A percentile compares a stretch with the other conserved stretches of the same genome.
Conservation (phyloP, 2,797 vertebrate genomes). For the Picus viridis region DNA sequence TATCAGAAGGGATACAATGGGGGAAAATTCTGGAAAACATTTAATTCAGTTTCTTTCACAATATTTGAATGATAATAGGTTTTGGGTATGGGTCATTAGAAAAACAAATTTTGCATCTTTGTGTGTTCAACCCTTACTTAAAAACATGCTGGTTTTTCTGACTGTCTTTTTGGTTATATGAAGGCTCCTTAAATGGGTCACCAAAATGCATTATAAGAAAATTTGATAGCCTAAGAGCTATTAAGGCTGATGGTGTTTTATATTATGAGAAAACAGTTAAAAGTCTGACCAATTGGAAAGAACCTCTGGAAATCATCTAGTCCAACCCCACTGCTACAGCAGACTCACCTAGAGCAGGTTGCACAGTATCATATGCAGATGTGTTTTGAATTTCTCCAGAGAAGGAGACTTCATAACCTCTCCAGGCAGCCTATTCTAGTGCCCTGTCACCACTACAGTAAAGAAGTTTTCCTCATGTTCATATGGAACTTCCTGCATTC, state of each 20-base stretch:
- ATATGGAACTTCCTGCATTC: no score
- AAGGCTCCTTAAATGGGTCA: neutral
- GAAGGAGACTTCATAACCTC: no score
- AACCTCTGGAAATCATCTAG: neutral
- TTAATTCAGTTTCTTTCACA: neutral
- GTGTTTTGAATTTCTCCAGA: no score
- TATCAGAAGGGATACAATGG: neutral
- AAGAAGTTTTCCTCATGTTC: no score
- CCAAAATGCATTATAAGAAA: neutral
- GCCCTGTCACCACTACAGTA: no score
- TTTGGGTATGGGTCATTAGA: neutral
- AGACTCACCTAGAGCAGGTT: no score
- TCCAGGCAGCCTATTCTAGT: no score
- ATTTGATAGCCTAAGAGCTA: neutral
- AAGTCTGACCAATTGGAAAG: neutral
- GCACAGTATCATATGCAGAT: no score
- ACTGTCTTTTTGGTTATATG: neutral
- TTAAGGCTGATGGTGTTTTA: neutral
- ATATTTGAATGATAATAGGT: neutral
- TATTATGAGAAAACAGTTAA: neutral
- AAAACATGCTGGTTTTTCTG: neutral
- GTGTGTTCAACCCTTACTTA: neutral
- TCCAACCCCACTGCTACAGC: no score
- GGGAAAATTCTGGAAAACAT: neutral
- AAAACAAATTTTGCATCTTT: neutral